Evolutionary conservation across 1,140 invertebrate genomes (phyloP), one percentile per base, ranked within the genome.

Genomic region (Drosophila orena): DNA sequence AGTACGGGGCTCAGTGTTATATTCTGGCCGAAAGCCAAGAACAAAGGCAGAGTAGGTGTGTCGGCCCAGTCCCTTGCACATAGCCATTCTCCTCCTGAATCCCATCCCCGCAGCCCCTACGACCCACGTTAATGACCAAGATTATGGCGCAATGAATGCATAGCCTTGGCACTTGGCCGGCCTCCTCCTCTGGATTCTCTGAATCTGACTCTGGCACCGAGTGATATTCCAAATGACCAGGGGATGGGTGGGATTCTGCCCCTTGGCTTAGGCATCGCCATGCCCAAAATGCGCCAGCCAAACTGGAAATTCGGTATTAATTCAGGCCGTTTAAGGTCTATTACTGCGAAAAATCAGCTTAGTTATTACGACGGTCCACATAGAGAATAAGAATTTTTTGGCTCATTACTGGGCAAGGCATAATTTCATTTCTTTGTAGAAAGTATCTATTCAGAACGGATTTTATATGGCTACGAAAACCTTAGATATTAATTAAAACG

Each of bases 131-230:
- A 88, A 86, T 86, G 83, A 89, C 83, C 83, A 86, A 86, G 83
- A 86, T 86, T 86, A 86, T 89, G 76, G 84, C 65, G 79, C 84
- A 86, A 86, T 86, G 84, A 86, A 86, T 86, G 83, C 83, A 86
- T 86, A 72, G 79, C 84, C 84, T 81, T 81, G 50, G 61, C 56
- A 71, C 56, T 61, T 50, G 34, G 34, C 54, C 50, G 43, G 60
- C 46, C 75, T 65, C 20, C 4, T 43, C 15, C n/a, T 17, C n/a
- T 35, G 27, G 34, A 50, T 34, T 50, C 35, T 53, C 73, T 42
- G 58, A 22, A 24, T 40, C 40, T 37, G 58, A 22, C 24, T 40
- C 40, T 37, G 66, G 50, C 64, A 40, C 49, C 49, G 42, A 71
- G 71, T 62, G 68, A 35, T 62, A 72, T 72, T 72, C 44, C 54